Conservation (phyloP, 1,140 invertebrate genomes). For the Bilobella aurantiaca region DNA sequence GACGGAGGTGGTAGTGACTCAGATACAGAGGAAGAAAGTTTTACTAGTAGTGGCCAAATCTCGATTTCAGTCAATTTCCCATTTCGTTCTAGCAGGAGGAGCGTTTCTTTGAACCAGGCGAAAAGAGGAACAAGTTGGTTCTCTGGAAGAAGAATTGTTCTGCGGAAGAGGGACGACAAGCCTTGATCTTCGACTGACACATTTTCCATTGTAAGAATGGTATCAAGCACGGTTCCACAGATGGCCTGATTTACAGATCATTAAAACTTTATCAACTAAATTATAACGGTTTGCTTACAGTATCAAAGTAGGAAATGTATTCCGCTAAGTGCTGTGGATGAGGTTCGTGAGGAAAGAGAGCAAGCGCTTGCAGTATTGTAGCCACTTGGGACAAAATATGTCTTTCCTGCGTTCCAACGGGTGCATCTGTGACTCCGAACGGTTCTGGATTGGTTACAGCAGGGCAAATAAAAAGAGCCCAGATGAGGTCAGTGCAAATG, state of each 20-base stretch:
- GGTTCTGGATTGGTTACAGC: slow-evolving; percentile 93
- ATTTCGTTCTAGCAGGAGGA: slow-evolving; percentile 25
- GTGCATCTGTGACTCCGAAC: slow-evolving; percentile 50
- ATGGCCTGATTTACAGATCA: slow-evolving; percentile 16
- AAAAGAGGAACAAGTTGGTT: slow-evolving; percentile 28
- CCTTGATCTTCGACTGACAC: slow-evolving; percentile 26
- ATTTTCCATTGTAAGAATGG: slow-evolving; percentile 28
- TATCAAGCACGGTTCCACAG: slow-evolving; percentile 23
- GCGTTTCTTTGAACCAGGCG: slow-evolving; percentile 29
- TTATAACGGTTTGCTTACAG: slow-evolving; percentile 22
- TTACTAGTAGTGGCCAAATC: slow-evolving; percentile 26
- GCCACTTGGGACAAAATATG: slow-evolving; percentile 38
- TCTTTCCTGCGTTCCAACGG: slow-evolving; percentile 24
- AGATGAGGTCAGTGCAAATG: slow-evolving; percentile 84
- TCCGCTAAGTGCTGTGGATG: slow-evolving; percentile 44
- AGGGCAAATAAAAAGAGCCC: slow-evolving; percentile 89
- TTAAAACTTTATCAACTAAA: neutral
- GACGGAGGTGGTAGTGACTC: neutral
- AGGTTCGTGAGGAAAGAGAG: slow-evolving; percentile 47
- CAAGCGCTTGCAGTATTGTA: slow-evolving; percentile 52
- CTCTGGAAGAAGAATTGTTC: slow-evolving; percentile 31
- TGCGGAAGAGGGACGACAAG: slow-evolving; percentile 15
- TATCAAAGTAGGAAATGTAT: slow-evolving; percentile 33
- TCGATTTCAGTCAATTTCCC: slow-evolving; percentile 31
- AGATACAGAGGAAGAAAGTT: slow-evolving; percentile 4